Base-by-base conservation (phyloP, 2,113 vertebrate genomes). In the Irena cyanogastra region DNA sequence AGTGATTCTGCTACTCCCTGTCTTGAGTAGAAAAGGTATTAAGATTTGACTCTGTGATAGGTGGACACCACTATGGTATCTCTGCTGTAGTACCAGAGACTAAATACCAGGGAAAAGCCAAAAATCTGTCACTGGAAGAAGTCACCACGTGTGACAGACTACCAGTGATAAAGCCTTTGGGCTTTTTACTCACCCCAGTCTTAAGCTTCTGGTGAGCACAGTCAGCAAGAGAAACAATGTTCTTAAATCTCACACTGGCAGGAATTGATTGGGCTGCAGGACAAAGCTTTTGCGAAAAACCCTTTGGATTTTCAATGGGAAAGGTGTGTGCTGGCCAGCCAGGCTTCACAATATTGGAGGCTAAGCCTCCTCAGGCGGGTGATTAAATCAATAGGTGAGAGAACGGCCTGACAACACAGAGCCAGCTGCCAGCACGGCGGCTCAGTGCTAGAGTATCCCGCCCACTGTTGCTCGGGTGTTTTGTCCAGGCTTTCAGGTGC, bases 61-160 rank as follows among this genome's bases (percentile, higher is more conserved):
- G 41, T 35, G 57, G 61, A 71, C 10, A 31, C 4, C 4, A 31
- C 30, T 49, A 42, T 3, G 33, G 11, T 37, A 39, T 69, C 30
- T 77, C 61, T 91, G 60, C 49, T 78, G 39, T 69, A 28, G 42
- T 20, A 83, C 24, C 41, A 64, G 50, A 37, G 42, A 75, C 47
- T 37, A 45, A 80, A 83, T 9, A 77, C 5, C 21, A 59, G 16
- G 18, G 57, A 71, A 66, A 80, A 68, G 71, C 13, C 27, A 74
- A 74, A 74, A 21, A 30, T 4, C 5, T 23, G 4, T 28, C 24
- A 33, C 2, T 44, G 53, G 17, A 70, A 53, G n/a, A 65, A 44
- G 71, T 54, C n/a, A 19, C 17, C 11, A 3, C 1, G 5, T 8
- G 35, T 18, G 21, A 49, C 39, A 52, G 61, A 42, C 1, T 1